Conservation (phyloP, 2,888 invertebrate genomes). For the Rhagonycha fulva region DNA sequence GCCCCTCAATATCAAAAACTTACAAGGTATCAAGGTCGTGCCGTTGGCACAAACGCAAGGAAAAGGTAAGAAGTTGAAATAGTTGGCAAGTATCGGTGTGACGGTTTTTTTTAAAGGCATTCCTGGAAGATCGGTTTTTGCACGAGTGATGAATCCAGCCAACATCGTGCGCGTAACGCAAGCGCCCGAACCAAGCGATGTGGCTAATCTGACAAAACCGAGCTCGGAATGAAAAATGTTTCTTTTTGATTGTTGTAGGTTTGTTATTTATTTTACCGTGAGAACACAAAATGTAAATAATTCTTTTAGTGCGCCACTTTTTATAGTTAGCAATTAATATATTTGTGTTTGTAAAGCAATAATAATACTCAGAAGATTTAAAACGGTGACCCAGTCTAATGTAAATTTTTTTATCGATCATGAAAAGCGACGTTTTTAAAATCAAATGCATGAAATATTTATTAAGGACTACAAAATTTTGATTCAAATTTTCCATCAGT, state of each 20-base stretch:
- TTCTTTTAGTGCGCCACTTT: not conserved
- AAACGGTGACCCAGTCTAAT: not conserved
- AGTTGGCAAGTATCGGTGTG: not conserved
- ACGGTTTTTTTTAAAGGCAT: slow-evolving; percentile 37
- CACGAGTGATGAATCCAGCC: slow-evolving; percentile 56
- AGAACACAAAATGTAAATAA: not conserved
- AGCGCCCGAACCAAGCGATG: slow-evolving; percentile 14
- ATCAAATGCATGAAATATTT: not conserved
- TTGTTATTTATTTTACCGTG: not conserved
- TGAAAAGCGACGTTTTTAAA: not conserved
- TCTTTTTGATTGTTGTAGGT: not conserved
- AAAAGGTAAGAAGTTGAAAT: slow-evolving; percentile 37
- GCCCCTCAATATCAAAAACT: slow-evolving; percentile 63
- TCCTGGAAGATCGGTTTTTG: slow-evolving; percentile 56
- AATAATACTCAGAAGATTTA: not conserved
- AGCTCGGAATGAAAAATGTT: not conserved
- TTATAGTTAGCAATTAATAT: not conserved
- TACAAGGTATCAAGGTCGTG: slow-evolving; percentile 67
- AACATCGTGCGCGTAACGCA: slow-evolving; percentile 35
- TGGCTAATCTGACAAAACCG: slow-evolving; percentile 10
- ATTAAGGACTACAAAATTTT: not conserved
- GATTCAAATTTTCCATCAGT: not conserved
- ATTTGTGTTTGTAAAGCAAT: not conserved
- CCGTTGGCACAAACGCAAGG: slow-evolving; percentile 57
- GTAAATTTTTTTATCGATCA: not conserved